Evolutionary conservation across 2,888 invertebrate species (phyloP).

Genomic region (Lathronympha strigana): DNA sequence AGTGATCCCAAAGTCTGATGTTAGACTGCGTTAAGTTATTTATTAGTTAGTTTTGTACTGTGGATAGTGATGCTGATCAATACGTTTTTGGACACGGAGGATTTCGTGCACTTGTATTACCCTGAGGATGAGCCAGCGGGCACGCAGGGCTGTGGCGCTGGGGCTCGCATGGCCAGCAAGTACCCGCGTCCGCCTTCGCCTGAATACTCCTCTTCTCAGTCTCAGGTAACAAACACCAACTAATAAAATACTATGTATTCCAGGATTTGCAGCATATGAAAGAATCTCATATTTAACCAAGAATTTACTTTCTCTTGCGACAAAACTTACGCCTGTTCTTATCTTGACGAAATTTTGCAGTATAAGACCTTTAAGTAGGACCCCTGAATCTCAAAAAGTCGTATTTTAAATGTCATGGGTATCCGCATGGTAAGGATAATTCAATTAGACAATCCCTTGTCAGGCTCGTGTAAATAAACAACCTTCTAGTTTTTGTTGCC

Average conservation of each 20-base stretch:
- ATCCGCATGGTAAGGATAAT: conserved; percentile 31
- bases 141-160: conserved; percentile 76
- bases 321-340: neutral
- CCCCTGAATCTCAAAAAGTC: neutral
- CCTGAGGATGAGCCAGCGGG: conserved; percentile 76
- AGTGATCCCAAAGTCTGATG: conserved; percentile 71
- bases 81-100: conserved; percentile 82
- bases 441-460: conserved; percentile 31
- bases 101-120: conserved; percentile 81
- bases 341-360: neutral
- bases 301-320: neutral
- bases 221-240: conserved; percentile 32
- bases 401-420: conserved; percentile 15
- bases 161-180: conserved; percentile 78
- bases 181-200: conserved; percentile 76
- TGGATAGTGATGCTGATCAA: conserved; percentile 80
- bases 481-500: conserved; percentile 33
- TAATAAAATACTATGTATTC: too few species aligned
- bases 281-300: neutral
- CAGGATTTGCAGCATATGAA: too few species aligned
- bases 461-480: conserved; percentile 24
- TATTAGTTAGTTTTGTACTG: conserved; percentile 69
- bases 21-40: conserved; percentile 74
- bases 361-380: neutral
- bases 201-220: conserved; percentile 55